Percentiles rank a stretch among this genome's conserved stretches.
Conservation (phyloP, 92 coral and sea anemone genomes). For the Heliopora coerulea region DNA sequence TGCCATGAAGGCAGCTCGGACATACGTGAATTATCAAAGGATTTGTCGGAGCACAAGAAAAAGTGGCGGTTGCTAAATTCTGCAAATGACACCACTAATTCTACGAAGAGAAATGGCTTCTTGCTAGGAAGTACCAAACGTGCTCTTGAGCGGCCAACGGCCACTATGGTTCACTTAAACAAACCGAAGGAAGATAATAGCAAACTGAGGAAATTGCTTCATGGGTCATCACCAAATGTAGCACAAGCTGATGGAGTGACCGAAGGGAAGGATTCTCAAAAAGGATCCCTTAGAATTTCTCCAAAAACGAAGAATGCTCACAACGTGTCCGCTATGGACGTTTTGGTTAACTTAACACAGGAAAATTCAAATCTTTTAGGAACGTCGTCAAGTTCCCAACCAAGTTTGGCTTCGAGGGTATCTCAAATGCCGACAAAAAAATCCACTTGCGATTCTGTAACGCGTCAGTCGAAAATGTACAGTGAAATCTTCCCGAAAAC, state of each 20-base stretch:
- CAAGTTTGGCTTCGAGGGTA: background rate
- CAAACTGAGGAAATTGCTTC: too few relatives aligned
- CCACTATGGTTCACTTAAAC: background rate
- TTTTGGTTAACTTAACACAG: slow-evolving; percentile 29
- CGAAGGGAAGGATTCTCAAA: background rate
- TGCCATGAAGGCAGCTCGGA: slow-evolving; percentile 48
- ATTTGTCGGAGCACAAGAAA: background rate
- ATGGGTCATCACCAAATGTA: background rate
- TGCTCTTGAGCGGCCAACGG: background rate
- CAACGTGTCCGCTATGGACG: slow-evolving; percentile 30
- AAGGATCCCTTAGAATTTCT: background rate
- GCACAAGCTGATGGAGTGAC: background rate
- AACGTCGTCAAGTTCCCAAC: background rate
- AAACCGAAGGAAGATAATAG: background rate
- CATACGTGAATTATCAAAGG: background rate
- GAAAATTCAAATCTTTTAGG: background rate
- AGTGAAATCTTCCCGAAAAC: background rate
- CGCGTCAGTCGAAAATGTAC: slow-evolving; percentile 1
- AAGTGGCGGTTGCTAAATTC: background rate
- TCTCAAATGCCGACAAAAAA: slow-evolving; percentile 24
- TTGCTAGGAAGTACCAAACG: background rate
- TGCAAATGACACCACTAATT: background rate
- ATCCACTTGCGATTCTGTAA: background rate
- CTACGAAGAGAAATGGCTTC: background rate
- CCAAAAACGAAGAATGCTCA: background rate